Conservation (phyloP, 2,888 invertebrate species). For the Rhagophthalmus giganteus region DNA sequence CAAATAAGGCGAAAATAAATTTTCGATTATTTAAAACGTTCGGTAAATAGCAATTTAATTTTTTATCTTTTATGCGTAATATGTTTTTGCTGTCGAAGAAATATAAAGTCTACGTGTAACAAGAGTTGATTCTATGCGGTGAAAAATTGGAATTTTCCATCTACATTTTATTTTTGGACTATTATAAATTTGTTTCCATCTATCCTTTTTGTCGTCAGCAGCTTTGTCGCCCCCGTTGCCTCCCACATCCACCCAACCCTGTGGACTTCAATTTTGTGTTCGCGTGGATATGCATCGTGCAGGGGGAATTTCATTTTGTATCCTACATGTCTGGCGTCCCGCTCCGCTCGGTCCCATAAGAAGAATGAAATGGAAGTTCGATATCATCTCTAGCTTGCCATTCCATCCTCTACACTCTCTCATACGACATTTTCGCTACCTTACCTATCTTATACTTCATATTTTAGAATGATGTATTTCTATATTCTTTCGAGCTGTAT, state of each 20-base stretch:
- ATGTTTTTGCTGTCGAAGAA: constrained; percentile 15
- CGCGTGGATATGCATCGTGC: constrained; percentile 46
- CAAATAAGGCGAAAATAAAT: too few relatives aligned
- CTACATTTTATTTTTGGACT: constrained; percentile 44
- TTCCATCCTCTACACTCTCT: constrained; percentile 39
- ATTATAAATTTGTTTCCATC: constrained; percentile 51
- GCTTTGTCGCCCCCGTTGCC: constrained; percentile 37
- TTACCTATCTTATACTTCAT: constrained; percentile 37
- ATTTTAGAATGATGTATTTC: constrained; percentile 38
- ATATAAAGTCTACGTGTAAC: constrained; percentile 26
- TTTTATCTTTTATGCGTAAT: too few relatives aligned
- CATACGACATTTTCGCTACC: constrained; percentile 35
- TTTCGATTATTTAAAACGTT: too few relatives aligned
- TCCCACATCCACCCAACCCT: constrained; percentile 39
- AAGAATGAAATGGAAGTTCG: constrained; percentile 50
- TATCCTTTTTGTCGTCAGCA: constrained; percentile 46
- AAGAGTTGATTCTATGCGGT: constrained; percentile 33
- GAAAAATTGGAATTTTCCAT: constrained; percentile 45
- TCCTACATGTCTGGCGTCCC: constrained; percentile 48
- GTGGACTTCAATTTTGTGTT: constrained; percentile 52
- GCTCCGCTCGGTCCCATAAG: constrained; percentile 44
- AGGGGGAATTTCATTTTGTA: constrained; percentile 54
- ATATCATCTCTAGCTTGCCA: constrained; percentile 45
- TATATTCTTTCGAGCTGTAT: constrained; percentile 34
- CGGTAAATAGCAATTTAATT: too few relatives aligned